Evolutionary conservation across 2,888 invertebrate species (phyloP).

Genomic region (Dolichomitus sp.): DNA sequence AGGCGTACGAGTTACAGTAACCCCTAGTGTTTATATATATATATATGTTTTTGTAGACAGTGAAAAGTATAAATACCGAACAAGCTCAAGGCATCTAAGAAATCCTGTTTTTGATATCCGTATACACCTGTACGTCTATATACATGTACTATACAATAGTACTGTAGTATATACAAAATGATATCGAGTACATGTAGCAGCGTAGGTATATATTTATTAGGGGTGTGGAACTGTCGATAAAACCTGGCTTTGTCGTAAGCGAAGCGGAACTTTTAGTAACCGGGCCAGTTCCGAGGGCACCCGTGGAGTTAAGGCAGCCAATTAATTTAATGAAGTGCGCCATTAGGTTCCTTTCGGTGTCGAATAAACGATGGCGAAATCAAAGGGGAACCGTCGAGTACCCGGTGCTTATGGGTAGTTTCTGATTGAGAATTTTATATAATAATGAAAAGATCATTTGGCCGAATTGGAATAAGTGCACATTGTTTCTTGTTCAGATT

Average conservation of each 20-base stretch:
- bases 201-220: not conserved
- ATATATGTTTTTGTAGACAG: too few relatives aligned
- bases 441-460: constrained; percentile 21
- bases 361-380: constrained; percentile 72
- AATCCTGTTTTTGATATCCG: not conserved
- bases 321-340: constrained; percentile 79
- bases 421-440: constrained; percentile 62
- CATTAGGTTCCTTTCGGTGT: constrained; percentile 75
- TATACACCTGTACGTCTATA: constrained; percentile 1
- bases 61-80: constrained; percentile 5
- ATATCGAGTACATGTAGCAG: not conserved
- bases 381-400: constrained; percentile 67
- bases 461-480: not conserved
- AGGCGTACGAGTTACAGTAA: too few relatives aligned
- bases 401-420: constrained; percentile 57
- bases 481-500: not conserved
- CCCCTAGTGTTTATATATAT: not conserved
- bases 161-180: not conserved
- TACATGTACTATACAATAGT: constrained; percentile 2
- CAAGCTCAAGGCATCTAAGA: not conserved
- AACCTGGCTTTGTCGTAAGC: constrained; percentile 69
- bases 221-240: constrained; percentile 20
- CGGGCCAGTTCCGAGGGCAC: constrained; percentile 70
- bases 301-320: constrained; percentile 70
- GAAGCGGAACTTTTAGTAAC: constrained; percentile 75